These are phyloP conservation scores for Anisognathus igniventris DNA, from an alignment of 2,797 vertebrate species.

Conservation along the genomic window DNA sequence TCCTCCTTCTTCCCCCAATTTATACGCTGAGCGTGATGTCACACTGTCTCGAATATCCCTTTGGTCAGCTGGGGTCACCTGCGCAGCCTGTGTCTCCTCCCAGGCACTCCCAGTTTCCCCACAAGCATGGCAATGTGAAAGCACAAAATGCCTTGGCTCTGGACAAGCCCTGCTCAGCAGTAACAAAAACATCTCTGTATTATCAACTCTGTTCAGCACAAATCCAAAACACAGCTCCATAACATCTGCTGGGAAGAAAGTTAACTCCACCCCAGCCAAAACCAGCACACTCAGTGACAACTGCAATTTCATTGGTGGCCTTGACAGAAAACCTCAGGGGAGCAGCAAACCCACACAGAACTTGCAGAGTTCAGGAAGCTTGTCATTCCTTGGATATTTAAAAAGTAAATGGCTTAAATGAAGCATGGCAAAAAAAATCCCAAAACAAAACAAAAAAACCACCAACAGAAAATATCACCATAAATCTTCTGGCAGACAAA, in stretches of 20 bases:
- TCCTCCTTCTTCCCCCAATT: not conserved
- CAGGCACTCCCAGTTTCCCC: not conserved
- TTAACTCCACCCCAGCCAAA: not conserved
- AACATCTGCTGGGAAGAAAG: not conserved
- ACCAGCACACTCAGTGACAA: not conserved
- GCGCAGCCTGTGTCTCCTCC: not conserved
- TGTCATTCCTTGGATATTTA: not conserved
- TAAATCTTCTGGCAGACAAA: not conserved
- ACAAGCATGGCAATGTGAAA: not conserved
- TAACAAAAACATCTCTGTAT: not conserved
- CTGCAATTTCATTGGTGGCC: not conserved
- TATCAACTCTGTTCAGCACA: not conserved
- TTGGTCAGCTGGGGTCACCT: not conserved
- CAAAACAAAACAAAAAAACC: not conserved
- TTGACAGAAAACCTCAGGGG: not conserved
- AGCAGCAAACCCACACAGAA: not conserved
- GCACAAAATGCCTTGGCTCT: not conserved
- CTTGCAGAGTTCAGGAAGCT: not conserved
- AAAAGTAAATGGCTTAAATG: not conserved
- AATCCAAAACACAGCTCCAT: not conserved
- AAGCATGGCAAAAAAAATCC: not conserved
- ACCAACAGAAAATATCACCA: not conserved
- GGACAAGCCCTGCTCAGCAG: not conserved
- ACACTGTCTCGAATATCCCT: accelerated
- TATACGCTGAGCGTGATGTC: not conserved